Evolutionary conservation across 1,140 invertebrate species (phyloP), one percentile per base, ranked within the genome.

Genomic region (Ridgeia piscesae): DNA sequence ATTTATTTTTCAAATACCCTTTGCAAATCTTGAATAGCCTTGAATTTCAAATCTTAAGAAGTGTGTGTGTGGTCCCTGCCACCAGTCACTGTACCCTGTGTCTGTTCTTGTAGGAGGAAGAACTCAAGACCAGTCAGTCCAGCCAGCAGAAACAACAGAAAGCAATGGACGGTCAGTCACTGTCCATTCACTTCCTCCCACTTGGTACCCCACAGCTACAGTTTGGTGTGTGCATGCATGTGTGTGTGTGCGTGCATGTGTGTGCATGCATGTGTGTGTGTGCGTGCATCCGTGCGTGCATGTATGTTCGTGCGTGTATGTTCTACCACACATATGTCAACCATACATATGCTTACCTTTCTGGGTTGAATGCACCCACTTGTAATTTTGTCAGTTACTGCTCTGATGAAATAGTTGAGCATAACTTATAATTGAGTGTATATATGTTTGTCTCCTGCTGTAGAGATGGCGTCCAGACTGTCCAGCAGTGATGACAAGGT

Each of bases 91-190:
- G 88, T 88, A 92, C 42, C 89, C 6, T 89, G 91, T 58, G 91
- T 88, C 89, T 92, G 88, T 91, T 31, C 91, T 93, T 93, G 1
- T 91, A 94, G 94, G 90, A 93, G 91, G 94, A 94, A 91, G 93
- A 94, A 93, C 88, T 94, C 35, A 93, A 94, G 91, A 91, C 92
- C n/a, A 93, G 92, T 92, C 91, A 93, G 92, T 90, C 34, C 89
- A 93, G 94, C 90, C 93, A 93, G 92, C 89, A 94, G 77, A 95
- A 94, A 50, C 93, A 94, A 92, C 93, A 95, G 89, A 93, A 95
- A 42, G 93, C 92, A 48, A 94, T 94, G 92, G 93, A 95, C 92
- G 93, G 94, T 94, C 92, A 93, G 94, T 94, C 48, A 77, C 33
- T 4, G 34, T 92, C 6, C 33, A 91, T 89, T 92, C 35, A 77